Base-by-base conservation (phyloP, 1,140 invertebrate genomes). In the Drosophila bipectinata region DNA sequence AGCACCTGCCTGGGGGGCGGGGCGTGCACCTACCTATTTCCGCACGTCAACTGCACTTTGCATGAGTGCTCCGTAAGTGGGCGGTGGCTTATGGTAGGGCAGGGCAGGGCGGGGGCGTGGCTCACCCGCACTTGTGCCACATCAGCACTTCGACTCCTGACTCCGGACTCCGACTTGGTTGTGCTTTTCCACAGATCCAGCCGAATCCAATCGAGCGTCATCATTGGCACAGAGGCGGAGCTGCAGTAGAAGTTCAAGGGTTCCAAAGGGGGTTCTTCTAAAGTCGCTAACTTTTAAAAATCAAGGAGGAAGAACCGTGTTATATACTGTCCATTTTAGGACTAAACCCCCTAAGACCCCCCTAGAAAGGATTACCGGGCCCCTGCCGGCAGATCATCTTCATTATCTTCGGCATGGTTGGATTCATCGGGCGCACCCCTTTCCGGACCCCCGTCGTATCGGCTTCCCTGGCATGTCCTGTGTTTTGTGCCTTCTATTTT, bases 21-120 rank as follows among this genome's bases (percentile, higher is more conserved):
- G 44, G 18, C 30, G 74, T 59, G 76, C 79, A 84, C 75, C 82
- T 79, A 88, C 82, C 82, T 88, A 87, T 87, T 87, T 87, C 78
- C 82, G 82, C 83, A 82, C 82, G 82, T 88, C 79, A 87, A 87
- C 83, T 88, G 83, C 82, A 82, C 83, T 87, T 82, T 82, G 83
- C 82, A 82, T 87, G 82, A 82, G 83, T 88, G 82, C 83, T 75
- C 28, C 62, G 37, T 47, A 53, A 49, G 34, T 57, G 44, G 45
- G 62, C n/a, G 59, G 26, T 10, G 21, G 21, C 12, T 3, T 18
- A n/a, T 24, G 7, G 10, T 1, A 8, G 24, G 24, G 18, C 18
- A 18, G 18, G 18, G 18, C 18, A 18, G 18, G 18, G 18, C 18
- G 18, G 18, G 45, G 45, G 62, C 45, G 41, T 34, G 62, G 45